phyloP scores from a whole-genome alignment of 2,888 invertebrate species.

The Drosophila affinis region DNA sequence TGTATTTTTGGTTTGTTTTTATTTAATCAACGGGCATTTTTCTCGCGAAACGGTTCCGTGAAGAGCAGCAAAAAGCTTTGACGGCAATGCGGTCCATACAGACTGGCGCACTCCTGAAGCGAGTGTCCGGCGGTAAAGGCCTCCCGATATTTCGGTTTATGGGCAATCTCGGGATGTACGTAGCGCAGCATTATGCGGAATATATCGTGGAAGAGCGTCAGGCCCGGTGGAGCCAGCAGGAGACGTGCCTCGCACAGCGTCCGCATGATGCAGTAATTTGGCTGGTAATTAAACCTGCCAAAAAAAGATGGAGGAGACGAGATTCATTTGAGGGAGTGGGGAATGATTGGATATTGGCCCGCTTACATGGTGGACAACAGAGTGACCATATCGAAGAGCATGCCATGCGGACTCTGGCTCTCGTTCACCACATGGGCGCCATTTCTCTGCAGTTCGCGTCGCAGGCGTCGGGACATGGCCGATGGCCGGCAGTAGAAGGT shows the following conservation, averaged over 20 bases:
- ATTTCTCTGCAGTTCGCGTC: slow-evolving; percentile 48
- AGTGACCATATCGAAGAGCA: slow-evolving; percentile 62
- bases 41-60: slow-evolving; percentile 55
- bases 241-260: slow-evolving; percentile 88
- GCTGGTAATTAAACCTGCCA: slow-evolving; percentile 72
- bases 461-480: slow-evolving; percentile 38
- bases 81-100: slow-evolving; percentile 80
- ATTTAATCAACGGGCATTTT: slow-evolving; percentile 48
- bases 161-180: slow-evolving; percentile 76
- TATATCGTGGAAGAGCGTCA: slow-evolving; percentile 88
- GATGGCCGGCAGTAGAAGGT: slow-evolving; percentile 60
- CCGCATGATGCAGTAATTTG: slow-evolving; percentile 86
- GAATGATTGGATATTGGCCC: neutral
- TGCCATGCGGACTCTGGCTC: slow-evolving; percentile 48
- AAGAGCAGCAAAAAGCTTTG: slow-evolving; percentile 79
- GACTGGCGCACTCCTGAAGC: slow-evolving; percentile 71
- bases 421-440: slow-evolving; percentile 50
- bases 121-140: slow-evolving; percentile 67
- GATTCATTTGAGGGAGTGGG: neutral
- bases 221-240: slow-evolving; percentile 86
- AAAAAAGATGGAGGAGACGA: neutral
- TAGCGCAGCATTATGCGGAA: slow-evolving; percentile 87
- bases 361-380: slow-evolving; percentile 60
- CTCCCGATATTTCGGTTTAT: slow-evolving; percentile 58
- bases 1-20: slow-evolving; percentile 25